Percentiles rank a stretch among this genome's conserved stretches.
Evolutionary conservation across 2,113 vertebrate genomes (phyloP).

Genomic region (Micromys minutus): DNA sequence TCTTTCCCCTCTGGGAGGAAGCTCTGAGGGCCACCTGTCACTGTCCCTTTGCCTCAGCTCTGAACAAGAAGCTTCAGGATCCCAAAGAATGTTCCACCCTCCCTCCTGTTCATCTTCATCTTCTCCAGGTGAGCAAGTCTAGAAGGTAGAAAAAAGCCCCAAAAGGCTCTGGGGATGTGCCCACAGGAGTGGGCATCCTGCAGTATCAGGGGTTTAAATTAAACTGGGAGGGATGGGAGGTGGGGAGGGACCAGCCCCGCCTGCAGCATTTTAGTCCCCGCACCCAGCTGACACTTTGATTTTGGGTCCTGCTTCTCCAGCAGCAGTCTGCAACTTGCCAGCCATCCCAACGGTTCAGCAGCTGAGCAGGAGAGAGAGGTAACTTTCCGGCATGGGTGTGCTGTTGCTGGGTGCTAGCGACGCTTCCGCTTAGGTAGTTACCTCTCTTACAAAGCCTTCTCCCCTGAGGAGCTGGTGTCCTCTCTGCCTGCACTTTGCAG

Average conservation of each 20-base stretch:
- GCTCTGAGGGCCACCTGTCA: not conserved
- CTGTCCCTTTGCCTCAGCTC: accelerated
- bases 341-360: slow-evolving; percentile 62
- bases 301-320: slow-evolving; percentile 80
- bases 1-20: not conserved
- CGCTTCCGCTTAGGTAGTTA: not conserved
- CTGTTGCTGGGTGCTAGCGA: not conserved
- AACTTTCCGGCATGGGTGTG: slow-evolving; percentile 55
- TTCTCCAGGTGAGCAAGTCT: slow-evolving; percentile 69
- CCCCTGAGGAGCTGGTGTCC: not conserved
- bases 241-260: slow-evolving; percentile 22
- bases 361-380: slow-evolving; percentile 61
- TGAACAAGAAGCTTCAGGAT: slow-evolving; percentile 43
- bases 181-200: slow-evolving; percentile 79
- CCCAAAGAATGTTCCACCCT: slow-evolving; percentile 44
- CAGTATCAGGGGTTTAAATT: slow-evolving; percentile 85
- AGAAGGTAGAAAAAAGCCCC: slow-evolving; percentile 14
- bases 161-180: slow-evolving; percentile 39
- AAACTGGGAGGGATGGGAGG: slow-evolving; percentile 23
- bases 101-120: not conserved
- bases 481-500: slow-evolving; percentile 55
- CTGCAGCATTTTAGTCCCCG: slow-evolving; percentile 74
- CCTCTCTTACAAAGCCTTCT: not conserved
- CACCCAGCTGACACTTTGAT: slow-evolving; percentile 80
- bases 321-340: slow-evolving; percentile 81